Evolutionary conservation across 2,797 vertebrate genomes (phyloP).

Genomic region (Zenarchopterus dispar): DNA sequence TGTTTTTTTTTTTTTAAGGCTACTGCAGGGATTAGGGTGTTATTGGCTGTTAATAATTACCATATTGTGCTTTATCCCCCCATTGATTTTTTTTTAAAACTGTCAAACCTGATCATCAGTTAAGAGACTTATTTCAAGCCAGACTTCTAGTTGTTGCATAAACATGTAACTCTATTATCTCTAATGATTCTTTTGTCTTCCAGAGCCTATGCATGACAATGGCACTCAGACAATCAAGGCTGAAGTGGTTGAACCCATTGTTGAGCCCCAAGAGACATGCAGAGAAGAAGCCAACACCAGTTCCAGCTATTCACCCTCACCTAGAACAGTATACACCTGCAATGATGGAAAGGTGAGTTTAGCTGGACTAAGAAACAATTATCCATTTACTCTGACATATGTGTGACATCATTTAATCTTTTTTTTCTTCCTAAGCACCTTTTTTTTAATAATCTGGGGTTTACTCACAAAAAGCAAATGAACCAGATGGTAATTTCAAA

Average conservation of each 20-base stretch:
- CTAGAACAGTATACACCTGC: slow-evolving; percentile 86
- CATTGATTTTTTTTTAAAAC: not conserved
- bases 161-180: slow-evolving; percentile 5
- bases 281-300: slow-evolving; percentile 87
- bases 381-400: not conserved
- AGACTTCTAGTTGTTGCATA: not conserved
- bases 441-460: slow-evolving; percentile 11
- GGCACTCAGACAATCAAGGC: slow-evolving; percentile 90
- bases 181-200: slow-evolving; percentile 20
- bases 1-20: no score
- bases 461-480: slow-evolving; percentile 14
- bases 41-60: not conserved
- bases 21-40: slow-evolving; percentile 2
- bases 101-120: not conserved
- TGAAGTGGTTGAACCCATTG: slow-evolving; percentile 84
- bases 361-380: not conserved
- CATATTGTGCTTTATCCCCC: not conserved
- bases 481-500: not conserved
- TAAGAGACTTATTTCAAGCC: not conserved
- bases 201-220: slow-evolving; percentile 85
- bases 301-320: slow-evolving; percentile 86
- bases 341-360: slow-evolving; percentile 85
- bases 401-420: not conserved
- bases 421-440: slow-evolving; percentile 5
- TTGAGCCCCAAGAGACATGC: slow-evolving; percentile 82